phyloP scores from a whole-genome alignment of 1,140 invertebrate genomes.

The Pemphigus obesinymphae region DNA sequence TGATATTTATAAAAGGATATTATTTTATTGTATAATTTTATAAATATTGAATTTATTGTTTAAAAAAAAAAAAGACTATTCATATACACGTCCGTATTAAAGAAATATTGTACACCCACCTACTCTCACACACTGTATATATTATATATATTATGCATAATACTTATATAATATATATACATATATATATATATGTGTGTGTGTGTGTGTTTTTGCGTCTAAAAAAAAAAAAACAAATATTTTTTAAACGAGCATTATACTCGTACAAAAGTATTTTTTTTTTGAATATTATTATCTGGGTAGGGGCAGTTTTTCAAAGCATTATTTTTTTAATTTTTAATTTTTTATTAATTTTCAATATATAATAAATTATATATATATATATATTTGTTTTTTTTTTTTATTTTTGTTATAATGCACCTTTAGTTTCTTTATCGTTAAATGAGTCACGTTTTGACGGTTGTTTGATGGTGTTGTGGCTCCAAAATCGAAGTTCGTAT shows the following conservation, averaged over 20 bases:
- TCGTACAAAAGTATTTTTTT: background rate
- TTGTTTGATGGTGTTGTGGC: background rate
- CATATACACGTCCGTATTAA: background rate
- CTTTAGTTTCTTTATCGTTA: constrained; percentile 28
- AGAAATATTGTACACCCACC: background rate
- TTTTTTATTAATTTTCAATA: background rate
- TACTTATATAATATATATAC: no score
- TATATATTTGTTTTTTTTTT: background rate
- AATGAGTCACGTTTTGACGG: background rate
- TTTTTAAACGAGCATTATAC: background rate
- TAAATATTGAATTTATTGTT: background rate
- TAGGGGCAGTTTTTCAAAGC: constrained; percentile 30
- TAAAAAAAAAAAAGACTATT: no score
- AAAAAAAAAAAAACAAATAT: constrained; percentile 2
- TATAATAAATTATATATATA: background rate
- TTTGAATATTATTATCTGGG: no score
- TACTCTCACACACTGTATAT: background rate
- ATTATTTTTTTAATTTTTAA: constrained; percentile 19
- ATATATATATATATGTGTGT: background rate
- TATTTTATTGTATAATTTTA: constrained; percentile 2
- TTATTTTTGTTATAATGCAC: constrained; percentile 26
- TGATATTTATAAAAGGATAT: constrained; percentile 31
- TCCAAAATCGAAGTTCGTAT: background rate
- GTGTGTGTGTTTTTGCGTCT: background rate
- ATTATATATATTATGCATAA: background rate